Evolutionary conservation across 2,797 vertebrate genomes (phyloP), one percentile per base, ranked within the genome.

Genomic region (Myotis myotis): DNA sequence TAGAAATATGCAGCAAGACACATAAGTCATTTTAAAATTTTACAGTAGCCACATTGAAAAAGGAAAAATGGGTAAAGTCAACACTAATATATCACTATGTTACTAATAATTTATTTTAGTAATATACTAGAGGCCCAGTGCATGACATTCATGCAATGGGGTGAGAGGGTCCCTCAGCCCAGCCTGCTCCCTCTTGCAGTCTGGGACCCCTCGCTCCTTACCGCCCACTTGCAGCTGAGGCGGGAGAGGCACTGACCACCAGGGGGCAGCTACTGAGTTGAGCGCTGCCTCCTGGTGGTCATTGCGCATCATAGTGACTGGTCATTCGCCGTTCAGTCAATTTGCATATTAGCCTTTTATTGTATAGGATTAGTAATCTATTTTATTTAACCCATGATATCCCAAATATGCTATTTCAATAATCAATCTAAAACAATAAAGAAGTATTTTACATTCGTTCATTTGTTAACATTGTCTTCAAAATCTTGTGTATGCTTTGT

Each of bases 391-490:
- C 55, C 25, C 33, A 60, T 33, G 7, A 22, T 86, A 76, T 81
- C 53, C 68, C 33, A 93, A 95, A 81, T 84, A 41, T 25, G 20
- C 57, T 93, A 72, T 80, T 84, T 96, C 33, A 75, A 92, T 70
- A 38, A 95, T 60, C 8, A 36, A 82, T 71, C 38, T 87, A 38
- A 90, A 84, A 82, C 33, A 74, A 85, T 33, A 92, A 68, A n/a
- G 41, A 81, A 6, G 2, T 23, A 75, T 60, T 89, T 92, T 68
- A 36, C 3, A 38, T 68, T 79, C 2, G 47, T 33, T 20, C 53
- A 10, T 62, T 51, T 75, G 81, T 33, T 85, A 28, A 53, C 55
- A 72, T 36, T 36, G 11, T 47, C 57, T 90, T 94, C 71, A 85
- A 87, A 81, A 72, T 93, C 17, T 57, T 57, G 55, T 41, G 7